Base-by-base conservation (phyloP, 2,888 invertebrate species). In the Andrena marginata region DNA sequence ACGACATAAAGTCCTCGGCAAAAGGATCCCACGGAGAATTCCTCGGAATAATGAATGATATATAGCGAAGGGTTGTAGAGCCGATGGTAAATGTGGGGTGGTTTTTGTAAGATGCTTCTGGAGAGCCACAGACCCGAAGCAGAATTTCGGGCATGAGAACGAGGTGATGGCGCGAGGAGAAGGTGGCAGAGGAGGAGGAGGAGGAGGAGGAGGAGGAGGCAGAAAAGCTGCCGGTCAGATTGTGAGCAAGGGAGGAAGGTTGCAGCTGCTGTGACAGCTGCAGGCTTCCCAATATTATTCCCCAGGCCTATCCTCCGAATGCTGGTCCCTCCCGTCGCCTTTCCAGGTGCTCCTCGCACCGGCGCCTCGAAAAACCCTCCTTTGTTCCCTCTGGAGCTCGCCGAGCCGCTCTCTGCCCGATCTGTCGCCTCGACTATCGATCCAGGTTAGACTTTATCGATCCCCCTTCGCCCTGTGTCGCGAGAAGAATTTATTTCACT, bases 251-350 rank as follows among this genome's bases (percentile, higher is more conserved):
- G 81, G 70, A 86, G 85, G 87, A 85, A 88, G 87, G 83, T 83
- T 89, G 92, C 92, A 92, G 92, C 92, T 92, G 92, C 91, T 89
- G 89, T 89, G 89, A 91, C 92, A 92, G 92, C 92, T 92, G 92
- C 92, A 90, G 81, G 68, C 86, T 89, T 90, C 91, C 89, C 91
- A 84, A 89, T 90, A 90, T 91, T 89, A 85, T 86, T 84, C 85
- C 76, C 69, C 83, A 73, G 69, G 62, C 77, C 86, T 89, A 88
- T 89, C 89, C 88, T 87, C 82, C 89, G 87, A 84, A 81, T 82
- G 80, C 59, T 84, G 85, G 77, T 80, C 85, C 85, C 87, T 86
- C 71, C 68, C 88, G 54, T 72, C 80, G 51, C 65, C 82, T 87
- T 82, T 86, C 88, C 89, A 88, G 88, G 89, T 88, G 88, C 83